Evolutionary conservation across 2,113 vertebrate species (phyloP).

Genomic region (Lontra canadensis): DNA sequence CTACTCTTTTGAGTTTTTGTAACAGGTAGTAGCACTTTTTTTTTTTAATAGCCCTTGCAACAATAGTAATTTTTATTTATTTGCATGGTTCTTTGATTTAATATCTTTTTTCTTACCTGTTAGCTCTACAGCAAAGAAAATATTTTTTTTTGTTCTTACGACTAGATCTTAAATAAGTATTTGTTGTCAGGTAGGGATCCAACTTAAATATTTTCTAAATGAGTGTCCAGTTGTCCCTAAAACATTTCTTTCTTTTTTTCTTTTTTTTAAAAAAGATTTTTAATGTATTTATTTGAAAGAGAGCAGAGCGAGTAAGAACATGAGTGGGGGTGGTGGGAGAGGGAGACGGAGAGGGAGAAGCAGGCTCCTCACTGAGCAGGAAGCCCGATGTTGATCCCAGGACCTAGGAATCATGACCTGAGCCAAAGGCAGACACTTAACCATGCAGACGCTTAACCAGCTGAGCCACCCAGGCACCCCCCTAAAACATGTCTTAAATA

Average conservation of each 20-base stretch:
- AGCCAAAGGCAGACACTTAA: too few relatives aligned
- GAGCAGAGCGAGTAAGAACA: too few relatives aligned
- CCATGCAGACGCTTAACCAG: too few relatives aligned
- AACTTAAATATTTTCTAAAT: background rate
- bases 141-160: background rate
- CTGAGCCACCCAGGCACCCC: background rate
- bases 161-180: background rate
- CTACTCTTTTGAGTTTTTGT: background rate
- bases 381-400: too few relatives aligned
- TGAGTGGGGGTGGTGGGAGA: too few relatives aligned
- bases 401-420: too few relatives aligned
- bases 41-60: background rate
- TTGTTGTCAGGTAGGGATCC: background rate
- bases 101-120: background rate
- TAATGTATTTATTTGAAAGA: background rate
- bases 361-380: too few relatives aligned
- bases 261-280: background rate
- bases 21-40: background rate
- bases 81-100: background rate
- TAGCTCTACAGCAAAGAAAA: background rate
- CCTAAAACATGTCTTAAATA: background rate
- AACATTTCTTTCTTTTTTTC: background rate
- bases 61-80: background rate
- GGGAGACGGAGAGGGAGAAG: too few relatives aligned
- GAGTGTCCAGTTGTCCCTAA: background rate